phyloP scores from a whole-genome alignment of 2,888 invertebrate species.

The Therioaphis trifolii region DNA sequence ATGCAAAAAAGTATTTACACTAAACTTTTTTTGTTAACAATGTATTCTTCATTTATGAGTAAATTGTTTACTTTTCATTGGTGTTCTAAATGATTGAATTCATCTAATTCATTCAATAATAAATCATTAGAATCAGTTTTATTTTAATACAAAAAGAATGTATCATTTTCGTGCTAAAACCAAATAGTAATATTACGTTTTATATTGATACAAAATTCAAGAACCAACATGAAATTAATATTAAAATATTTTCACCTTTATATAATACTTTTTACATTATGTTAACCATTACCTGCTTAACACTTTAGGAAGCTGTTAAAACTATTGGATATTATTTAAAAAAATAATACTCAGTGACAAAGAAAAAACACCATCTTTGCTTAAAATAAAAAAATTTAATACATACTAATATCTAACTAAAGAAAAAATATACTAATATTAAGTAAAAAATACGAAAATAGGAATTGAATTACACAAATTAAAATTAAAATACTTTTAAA shows the following conservation, averaged over 20 bases:
- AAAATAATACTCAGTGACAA: no score
- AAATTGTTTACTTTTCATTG: no score
- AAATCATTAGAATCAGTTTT: no score
- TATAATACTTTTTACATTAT: neutral
- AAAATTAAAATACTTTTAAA: slow-evolving; percentile 54
- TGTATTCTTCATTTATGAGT: no score
- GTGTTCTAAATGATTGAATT: no score
- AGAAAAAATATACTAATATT: slow-evolving; percentile 46
- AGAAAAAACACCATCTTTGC: slow-evolving; percentile 30
- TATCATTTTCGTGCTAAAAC: no score
- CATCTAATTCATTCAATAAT: no score
- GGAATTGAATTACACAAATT: slow-evolving; percentile 60
- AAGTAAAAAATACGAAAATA: slow-evolving; percentile 56
- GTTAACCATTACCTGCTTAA: neutral
- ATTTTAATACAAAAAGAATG: no score
- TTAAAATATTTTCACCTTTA: neutral
- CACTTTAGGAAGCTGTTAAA: neutral
- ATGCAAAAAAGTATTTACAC: no score
- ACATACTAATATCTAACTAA: slow-evolving; percentile 40
- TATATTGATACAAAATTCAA: no score
- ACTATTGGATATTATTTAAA: neutral
- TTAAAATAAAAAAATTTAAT: slow-evolving; percentile 50
- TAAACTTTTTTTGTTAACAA: no score
- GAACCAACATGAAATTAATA: neutral
- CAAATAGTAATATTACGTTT: no score